Base-by-base conservation (phyloP, 2,888 invertebrate species). In the Tuberolachnus salignus region DNA sequence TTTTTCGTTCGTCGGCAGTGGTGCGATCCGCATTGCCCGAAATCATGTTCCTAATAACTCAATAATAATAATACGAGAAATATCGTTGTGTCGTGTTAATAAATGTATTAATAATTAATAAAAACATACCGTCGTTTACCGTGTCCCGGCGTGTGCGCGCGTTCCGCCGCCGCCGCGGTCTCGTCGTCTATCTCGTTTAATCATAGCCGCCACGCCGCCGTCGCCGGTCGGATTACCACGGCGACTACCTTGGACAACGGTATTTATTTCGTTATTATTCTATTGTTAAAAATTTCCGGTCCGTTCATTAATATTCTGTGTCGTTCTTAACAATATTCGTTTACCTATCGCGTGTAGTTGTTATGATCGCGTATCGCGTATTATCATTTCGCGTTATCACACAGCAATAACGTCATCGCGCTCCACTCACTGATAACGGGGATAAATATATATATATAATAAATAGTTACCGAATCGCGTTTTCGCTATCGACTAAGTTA, bases 191-290 rank as follows among this genome's bases (percentile, higher is more conserved):
- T 55, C 49, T 63, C 64, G 73, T 64, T 53, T 64, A 64, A 53
- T 42, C 3, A 34, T 34, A 34, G 34, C 34, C 34, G 34, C 34
- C 34, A 34, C 34, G 6, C 34, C 34, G 34, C 34, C 34, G 34
- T 64, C 73, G 61, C 16, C 34, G 34, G 34, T 34, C 34, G 34
- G 34, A 34, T 34, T 16, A 61, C 67, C 55, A 78, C 78, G 78
- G 78, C 78, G 69, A 59, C 69, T 59, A 67, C 21, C 57, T 78
- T 49, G 42, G 59, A 78, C 69, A 69, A 78, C 78, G 78, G 78
- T 78, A 78, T 26, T 44, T 26, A 57, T 46, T 44, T 64, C 21
- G 9, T 42, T 63, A 59, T 59, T 23, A 14, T 51, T 34, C 8
- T 59, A 6, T n/a, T 10, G 46, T 46, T 46, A 11, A 10, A 23